Evolutionary conservation across 2,888 invertebrate genomes (phyloP).

Genomic region (Cheiracanthium punctorium): DNA sequence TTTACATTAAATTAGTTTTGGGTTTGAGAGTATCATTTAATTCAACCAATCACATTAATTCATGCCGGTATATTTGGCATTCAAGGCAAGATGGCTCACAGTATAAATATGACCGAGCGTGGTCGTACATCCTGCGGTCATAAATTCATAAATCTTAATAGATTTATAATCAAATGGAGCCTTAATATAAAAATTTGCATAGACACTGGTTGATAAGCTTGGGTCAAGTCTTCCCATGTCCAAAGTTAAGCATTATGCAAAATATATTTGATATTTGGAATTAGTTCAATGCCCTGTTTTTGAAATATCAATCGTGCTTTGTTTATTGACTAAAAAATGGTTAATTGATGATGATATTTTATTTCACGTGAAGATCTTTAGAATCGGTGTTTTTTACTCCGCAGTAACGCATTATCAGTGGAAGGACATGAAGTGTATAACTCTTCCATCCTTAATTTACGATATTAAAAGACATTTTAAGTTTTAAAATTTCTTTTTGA

Average conservation of each 20-base stretch:
- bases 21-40: slow-evolving; percentile 35
- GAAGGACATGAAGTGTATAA: no score
- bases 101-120: slow-evolving; percentile 93
- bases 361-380: no score
- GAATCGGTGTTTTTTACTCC: no score
- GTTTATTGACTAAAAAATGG: no score
- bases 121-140: slow-evolving; percentile 72
- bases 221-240: not conserved
- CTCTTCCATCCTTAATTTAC: no score
- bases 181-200: slow-evolving; percentile 9
- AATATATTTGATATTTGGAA: not conserved
- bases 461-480: no score
- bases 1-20: no score
- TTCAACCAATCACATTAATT: slow-evolving; percentile 55
- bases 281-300: not conserved
- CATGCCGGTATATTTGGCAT: slow-evolving; percentile 70
- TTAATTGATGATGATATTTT: no score
- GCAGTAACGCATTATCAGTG: no score
- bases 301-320: not conserved
- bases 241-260: not conserved
- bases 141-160: slow-evolving; percentile 37
- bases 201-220: slow-evolving; percentile 33
- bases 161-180: slow-evolving; percentile 21
- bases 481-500: no score
- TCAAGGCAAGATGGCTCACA: slow-evolving; percentile 90